phyloP scores from a whole-genome alignment of 92 coral and sea anemone species.

The Porites lobata region DNA sequence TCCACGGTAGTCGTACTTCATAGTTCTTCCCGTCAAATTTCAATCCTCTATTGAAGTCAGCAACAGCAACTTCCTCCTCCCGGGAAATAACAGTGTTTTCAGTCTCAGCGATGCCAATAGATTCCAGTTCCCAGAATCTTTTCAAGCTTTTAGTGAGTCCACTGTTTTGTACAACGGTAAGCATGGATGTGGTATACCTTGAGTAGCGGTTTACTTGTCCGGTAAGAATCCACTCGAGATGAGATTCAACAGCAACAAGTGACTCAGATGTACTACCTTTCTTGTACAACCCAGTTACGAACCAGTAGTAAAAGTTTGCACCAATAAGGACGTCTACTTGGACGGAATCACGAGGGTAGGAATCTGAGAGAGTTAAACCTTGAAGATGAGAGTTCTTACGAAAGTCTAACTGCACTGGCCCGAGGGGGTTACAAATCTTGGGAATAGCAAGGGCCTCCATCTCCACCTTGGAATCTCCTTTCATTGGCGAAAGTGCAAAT shows the following conservation, averaged over 20 bases:
- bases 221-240: slow-evolving; percentile 57
- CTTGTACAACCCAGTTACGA: slow-evolving; percentile 45
- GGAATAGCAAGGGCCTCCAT: no score
- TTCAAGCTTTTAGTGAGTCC: slow-evolving; percentile 32
- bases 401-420: no score
- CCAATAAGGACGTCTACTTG: slow-evolving; percentile 68
- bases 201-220: slow-evolving; percentile 43
- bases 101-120: slow-evolving; percentile 51
- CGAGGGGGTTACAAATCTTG: no score
- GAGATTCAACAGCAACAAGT: slow-evolving; percentile 38
- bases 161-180: slow-evolving; percentile 48
- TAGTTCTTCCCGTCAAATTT: slow-evolving; percentile 42
- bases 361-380: no score
- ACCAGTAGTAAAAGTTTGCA: slow-evolving; percentile 40
- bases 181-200: slow-evolving; percentile 39
- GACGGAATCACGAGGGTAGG: slow-evolving; percentile 42
- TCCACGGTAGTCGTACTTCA: slow-evolving; percentile 55
- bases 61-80: slow-evolving; percentile 41
- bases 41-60: no score
- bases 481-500: no score
- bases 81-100: slow-evolving; percentile 8
- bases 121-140: slow-evolving; percentile 70
- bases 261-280: slow-evolving; percentile 24
- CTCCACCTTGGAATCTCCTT: no score
- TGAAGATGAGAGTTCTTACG: no score